phyloP scores from a whole-genome alignment of 2,113 vertebrate species.

The Platanista minor region DNA sequence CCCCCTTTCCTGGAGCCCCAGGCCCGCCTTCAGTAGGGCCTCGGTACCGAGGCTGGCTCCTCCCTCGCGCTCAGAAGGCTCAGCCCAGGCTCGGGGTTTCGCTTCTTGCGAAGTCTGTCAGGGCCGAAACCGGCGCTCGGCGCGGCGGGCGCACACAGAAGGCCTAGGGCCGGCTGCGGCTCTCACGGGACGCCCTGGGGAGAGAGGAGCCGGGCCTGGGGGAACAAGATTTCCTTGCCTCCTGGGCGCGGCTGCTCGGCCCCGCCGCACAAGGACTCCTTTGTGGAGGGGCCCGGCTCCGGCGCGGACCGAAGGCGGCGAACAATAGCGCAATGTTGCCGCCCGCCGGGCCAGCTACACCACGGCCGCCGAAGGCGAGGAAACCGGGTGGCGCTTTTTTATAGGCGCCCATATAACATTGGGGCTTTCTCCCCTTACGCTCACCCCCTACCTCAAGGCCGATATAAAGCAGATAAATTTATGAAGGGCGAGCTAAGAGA shows the following conservation, averaged over 20 bases:
- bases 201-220: slow-evolving; percentile 3
- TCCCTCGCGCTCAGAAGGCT: not conserved
- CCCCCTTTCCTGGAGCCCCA: not conserved
- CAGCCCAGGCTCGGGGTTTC: slow-evolving; percentile 2
- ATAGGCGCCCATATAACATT: slow-evolving; percentile 72
- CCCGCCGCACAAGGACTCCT: slow-evolving; percentile 47
- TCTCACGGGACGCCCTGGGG: not conserved
- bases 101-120: slow-evolving; percentile 11
- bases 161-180: not conserved
- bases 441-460: slow-evolving; percentile 62
- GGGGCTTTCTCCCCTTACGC: slow-evolving; percentile 55
- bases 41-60: not conserved
- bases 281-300: slow-evolving; percentile 59
- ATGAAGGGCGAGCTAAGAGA: slow-evolving; percentile 86
- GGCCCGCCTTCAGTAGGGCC: not conserved
- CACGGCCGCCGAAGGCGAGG: slow-evolving; percentile 59
- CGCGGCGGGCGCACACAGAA: not conserved
- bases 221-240: slow-evolving; percentile 41
- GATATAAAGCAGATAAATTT: slow-evolving; percentile 86
- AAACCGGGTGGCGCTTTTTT: slow-evolving; percentile 77
- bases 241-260: slow-evolving; percentile 19
- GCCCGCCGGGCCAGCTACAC: slow-evolving; percentile 31
- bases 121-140: not conserved
- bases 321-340: slow-evolving; percentile 55
- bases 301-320: not conserved